These are phyloP conservation scores for Brachyhypopomus gauderio DNA, from an alignment of 2,113 vertebrate genomes.

Conservation along the genomic window DNA sequence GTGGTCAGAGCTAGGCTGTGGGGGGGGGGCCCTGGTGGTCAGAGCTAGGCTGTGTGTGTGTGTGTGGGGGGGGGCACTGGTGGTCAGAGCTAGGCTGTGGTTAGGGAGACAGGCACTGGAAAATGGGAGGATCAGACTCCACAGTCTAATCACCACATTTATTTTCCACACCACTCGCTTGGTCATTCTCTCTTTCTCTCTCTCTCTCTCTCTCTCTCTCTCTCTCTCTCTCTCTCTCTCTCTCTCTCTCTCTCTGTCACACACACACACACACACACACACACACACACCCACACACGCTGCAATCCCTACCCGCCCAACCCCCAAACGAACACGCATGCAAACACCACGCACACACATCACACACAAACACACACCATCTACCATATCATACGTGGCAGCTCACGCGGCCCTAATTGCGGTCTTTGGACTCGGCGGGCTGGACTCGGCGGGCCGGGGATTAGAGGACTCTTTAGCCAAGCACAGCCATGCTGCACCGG, in stretches of 20 bases:
- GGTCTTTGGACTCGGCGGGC: conserved; percentile 18
- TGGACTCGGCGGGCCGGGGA: conserved; percentile 14
- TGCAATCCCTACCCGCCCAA: background rate
- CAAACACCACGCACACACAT: background rate
- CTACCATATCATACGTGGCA: background rate
- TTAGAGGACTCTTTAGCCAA: conserved; percentile 32
- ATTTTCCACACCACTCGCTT: background rate
- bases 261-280: background rate
- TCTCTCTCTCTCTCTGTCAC: background rate
- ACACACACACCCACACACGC: background rate
- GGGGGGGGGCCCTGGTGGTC: conserved; percentile 20
- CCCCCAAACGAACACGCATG: background rate
- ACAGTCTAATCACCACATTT: conserved; percentile 34
- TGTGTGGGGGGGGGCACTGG: background rate
- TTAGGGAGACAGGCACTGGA: conserved; percentile 24
- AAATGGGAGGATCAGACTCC: conserved; percentile 19
- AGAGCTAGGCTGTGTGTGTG: conserved; percentile 40
- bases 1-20: conserved; percentile 39
- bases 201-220: background rate
- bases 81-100: conserved; percentile 40
- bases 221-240: background rate
- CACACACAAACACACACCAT: background rate
- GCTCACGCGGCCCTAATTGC: conserved; percentile 31
- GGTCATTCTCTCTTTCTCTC: background rate
- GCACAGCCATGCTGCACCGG: conserved; percentile 14